Conservation (phyloP, 2,888 invertebrate genomes). For the Ptychoptera contaminata region DNA sequence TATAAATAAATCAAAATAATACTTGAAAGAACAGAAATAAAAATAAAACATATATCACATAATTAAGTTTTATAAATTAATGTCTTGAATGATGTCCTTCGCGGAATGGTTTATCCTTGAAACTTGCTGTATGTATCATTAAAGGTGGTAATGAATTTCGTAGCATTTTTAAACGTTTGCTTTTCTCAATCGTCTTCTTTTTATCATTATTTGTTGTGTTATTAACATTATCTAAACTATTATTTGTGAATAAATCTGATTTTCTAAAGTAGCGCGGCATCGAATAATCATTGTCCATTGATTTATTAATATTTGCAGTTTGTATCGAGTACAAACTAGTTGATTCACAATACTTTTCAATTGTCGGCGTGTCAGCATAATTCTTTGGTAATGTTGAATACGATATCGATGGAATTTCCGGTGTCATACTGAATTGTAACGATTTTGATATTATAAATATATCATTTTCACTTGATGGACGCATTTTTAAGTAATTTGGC, state of each 20-base stretch:
- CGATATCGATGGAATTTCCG: constrained; percentile 32
- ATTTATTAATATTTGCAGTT: constrained; percentile 31
- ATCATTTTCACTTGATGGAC: constrained; percentile 27
- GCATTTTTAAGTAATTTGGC: constrained; percentile 23
- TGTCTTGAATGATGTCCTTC: too few relatives aligned
- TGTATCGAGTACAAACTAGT: constrained; percentile 33
- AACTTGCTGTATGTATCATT: constrained; percentile 21
- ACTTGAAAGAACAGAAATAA: too few relatives aligned
- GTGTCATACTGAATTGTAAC: constrained; percentile 29
- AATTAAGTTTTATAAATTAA: too few relatives aligned
- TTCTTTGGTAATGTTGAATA: constrained; percentile 29
- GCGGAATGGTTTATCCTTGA: too few relatives aligned
- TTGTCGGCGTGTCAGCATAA: constrained; percentile 29
- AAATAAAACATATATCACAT: too few relatives aligned
- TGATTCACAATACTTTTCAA: constrained; percentile 29
- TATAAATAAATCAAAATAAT: too few relatives aligned
- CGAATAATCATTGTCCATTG: constrained; percentile 38
- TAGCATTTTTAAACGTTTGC: constrained; percentile 27
- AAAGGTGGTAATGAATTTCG: constrained; percentile 28
- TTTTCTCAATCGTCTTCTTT: constrained; percentile 18
- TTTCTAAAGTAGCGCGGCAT: constrained; percentile 46
- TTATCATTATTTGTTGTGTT: constrained; percentile 12
- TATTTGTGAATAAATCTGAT: constrained; percentile 16
- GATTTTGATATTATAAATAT: constrained; percentile 28
- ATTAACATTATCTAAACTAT: constrained; percentile 3